Evolutionary conservation across 2,113 vertebrate genomes (phyloP).

Genomic region (Tragelaphus strepsiceros): DNA sequence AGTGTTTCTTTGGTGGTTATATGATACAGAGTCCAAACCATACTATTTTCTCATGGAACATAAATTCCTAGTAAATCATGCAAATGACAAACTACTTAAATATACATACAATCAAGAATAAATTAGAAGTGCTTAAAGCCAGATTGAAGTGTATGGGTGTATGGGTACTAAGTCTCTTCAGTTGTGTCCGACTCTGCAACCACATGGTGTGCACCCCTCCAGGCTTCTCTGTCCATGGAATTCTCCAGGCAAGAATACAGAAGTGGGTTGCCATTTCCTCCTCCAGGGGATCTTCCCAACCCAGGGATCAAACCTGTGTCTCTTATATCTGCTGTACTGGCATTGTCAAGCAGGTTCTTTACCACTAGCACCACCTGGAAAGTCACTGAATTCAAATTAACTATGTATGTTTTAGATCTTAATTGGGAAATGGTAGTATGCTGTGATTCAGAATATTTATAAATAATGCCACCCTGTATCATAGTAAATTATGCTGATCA

Average conservation of each 20-base stretch:
- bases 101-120: background rate
- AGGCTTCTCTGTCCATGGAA: background rate
- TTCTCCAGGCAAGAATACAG: background rate
- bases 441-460: background rate
- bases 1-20: background rate
- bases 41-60: background rate
- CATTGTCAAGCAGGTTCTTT: background rate
- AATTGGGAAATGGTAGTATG: background rate
- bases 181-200: background rate
- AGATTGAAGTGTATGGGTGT: background rate
- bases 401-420: background rate
- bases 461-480: background rate
- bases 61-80: background rate
- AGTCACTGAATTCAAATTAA: background rate
- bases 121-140: background rate
- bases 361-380: background rate
- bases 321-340: background rate
- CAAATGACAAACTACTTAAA: slow-evolving; percentile 13
- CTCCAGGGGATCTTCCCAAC: background rate
- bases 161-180: background rate
- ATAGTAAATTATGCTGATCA: background rate
- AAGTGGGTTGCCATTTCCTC: background rate
- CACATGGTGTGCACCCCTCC: background rate
- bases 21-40: background rate
- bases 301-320: background rate